Percentiles rank a stretch among this genome's conserved stretches.
phyloP scores from a whole-genome alignment of 2,113 vertebrate species.

The Sula dactylatra region DNA sequence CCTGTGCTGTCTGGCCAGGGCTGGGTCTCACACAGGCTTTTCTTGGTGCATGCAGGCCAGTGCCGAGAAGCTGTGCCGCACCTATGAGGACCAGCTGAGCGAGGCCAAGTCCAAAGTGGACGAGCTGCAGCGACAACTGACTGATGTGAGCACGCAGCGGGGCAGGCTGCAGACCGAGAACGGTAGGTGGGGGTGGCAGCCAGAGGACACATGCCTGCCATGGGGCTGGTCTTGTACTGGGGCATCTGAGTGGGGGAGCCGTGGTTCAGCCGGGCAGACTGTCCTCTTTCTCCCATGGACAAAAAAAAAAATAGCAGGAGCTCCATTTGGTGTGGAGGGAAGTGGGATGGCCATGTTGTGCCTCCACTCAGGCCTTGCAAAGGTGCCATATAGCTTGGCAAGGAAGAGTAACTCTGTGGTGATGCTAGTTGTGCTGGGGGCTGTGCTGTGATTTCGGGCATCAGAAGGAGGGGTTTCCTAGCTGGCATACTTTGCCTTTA shows the following conservation, averaged over 20 bases:
- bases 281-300: neutral
- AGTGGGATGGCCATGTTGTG: neutral
- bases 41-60: conserved; percentile 71
- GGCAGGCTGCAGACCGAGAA: conserved; percentile 86
- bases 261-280: neutral
- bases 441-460: too few relatives aligned
- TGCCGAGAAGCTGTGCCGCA: conserved; percentile 86
- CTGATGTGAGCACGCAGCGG: conserved; percentile 75
- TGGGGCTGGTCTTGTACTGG: neutral
- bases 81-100: conserved; percentile 89
- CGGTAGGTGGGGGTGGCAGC: conserved; percentile 58
- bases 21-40: neutral
- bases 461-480: neutral
- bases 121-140: conserved; percentile 88
- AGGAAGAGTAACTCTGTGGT: neutral
- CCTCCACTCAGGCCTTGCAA: neutral
- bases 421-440: neutral
- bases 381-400: neutral
- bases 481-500: neutral
- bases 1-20: neutral
- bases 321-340: neutral
- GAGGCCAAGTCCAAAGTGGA: conserved; percentile 88
- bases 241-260: rapidly evolving
- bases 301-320: neutral
- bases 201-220: rapidly evolving